Conservation (phyloP, 2,888 invertebrate genomes). For the Hirtodrosophila duncani region DNA sequence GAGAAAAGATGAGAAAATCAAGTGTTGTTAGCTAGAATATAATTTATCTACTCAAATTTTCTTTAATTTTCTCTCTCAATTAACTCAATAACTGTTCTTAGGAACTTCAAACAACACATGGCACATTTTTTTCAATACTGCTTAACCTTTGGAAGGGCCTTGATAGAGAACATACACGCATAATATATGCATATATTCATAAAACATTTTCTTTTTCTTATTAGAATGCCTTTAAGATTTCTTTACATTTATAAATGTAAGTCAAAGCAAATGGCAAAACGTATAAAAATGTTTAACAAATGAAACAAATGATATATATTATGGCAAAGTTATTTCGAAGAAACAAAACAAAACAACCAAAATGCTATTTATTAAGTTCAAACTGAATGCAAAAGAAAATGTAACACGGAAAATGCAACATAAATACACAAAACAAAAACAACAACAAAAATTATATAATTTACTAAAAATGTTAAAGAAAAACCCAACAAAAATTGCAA, state of each 20-base stretch:
- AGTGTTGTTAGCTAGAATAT: too few relatives aligned
- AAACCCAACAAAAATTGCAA: slow-evolving; percentile 40
- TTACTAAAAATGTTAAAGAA: slow-evolving; percentile 55
- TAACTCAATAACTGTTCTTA: too few relatives aligned
- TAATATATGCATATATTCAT: slow-evolving; percentile 23
- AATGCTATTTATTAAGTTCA: slow-evolving; percentile 55
- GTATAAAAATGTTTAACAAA: slow-evolving; percentile 51
- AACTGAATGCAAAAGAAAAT: slow-evolving; percentile 40
- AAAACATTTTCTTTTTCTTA: slow-evolving; percentile 26
- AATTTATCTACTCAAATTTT: too few relatives aligned
- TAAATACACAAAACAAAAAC: slow-evolving; percentile 45
- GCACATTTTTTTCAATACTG: too few relatives aligned
- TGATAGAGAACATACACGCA: slow-evolving; percentile 2
- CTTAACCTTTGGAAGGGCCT: slow-evolving; percentile 12
- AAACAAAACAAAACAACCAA: slow-evolving; percentile 30
- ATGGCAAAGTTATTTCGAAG: slow-evolving; percentile 55
- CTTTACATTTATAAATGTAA: slow-evolving; percentile 34
- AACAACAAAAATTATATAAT: slow-evolving; percentile 56
- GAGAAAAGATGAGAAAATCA: too few relatives aligned
- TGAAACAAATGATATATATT: slow-evolving; percentile 56
- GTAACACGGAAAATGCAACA: slow-evolving; percentile 25
- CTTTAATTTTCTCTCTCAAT: too few relatives aligned
- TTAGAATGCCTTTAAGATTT: slow-evolving; percentile 41
- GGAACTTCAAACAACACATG: too few relatives aligned
- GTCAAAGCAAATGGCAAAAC: slow-evolving; percentile 26